Evolutionary conservation across 2,113 vertebrate genomes (phyloP).

Genomic region (Sinocyclocheilus anophthalmus): DNA sequence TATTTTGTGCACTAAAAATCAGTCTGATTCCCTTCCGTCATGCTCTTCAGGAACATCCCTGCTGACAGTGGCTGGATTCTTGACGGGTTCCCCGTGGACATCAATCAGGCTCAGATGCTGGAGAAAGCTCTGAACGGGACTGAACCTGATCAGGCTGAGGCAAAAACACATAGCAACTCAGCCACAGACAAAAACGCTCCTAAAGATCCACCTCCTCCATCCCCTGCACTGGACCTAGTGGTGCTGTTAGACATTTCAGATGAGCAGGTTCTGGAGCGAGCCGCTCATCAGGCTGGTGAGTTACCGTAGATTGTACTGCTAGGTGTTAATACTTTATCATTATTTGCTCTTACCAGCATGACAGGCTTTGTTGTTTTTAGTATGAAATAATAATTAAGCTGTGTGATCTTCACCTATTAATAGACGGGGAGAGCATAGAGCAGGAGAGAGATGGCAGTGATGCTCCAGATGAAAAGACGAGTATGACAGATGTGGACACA

Average conservation of each 20-base stretch:
- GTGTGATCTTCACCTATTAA: neutral
- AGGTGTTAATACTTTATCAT: neutral
- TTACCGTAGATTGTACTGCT: neutral
- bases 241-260: conserved; percentile 85
- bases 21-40: neutral
- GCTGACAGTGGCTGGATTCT: conserved; percentile 84
- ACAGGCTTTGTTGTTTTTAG: neutral
- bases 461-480: neutral
- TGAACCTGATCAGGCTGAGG: conserved; percentile 58
- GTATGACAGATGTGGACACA: conserved; percentile 2
- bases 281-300: conserved; percentile 53
- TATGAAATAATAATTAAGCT: neutral
- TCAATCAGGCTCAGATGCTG: conserved; percentile 84
- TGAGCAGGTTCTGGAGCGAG: conserved; percentile 70
- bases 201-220: conserved; percentile 49
- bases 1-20: neutral
- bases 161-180: conserved; percentile 62
- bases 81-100: conserved; percentile 87
- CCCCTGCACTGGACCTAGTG: conserved; percentile 80
- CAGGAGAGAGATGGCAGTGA: neutral
- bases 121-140: conserved; percentile 81
- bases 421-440: neutral
- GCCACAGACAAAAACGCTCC: conserved; percentile 69
- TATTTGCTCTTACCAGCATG: neutral
- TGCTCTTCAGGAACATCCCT: conserved; percentile 74